Conservation (phyloP, 2,113 vertebrate species). For the Indicator maculatus region DNA sequence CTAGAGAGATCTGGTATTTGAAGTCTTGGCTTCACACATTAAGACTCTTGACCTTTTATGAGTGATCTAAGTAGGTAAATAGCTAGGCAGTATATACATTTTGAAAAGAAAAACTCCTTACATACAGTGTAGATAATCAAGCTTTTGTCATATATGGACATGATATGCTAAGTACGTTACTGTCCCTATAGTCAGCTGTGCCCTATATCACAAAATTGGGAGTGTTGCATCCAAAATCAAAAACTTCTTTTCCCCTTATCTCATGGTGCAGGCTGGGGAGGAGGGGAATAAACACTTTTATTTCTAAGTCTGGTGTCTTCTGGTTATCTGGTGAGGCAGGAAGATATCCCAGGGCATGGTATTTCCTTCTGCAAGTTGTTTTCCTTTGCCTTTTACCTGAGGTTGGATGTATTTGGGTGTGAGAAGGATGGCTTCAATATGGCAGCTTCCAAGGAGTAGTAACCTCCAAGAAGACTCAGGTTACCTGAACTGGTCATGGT, state of each 20-base stretch:
- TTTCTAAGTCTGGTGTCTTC: not conserved
- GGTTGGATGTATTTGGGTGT: not conserved
- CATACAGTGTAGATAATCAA: not conserved
- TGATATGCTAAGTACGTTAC: not conserved
- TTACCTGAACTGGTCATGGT: not conserved
- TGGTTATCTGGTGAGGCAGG: not conserved
- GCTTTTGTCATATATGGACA: conserved; percentile 24
- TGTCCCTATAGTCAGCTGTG: not conserved
- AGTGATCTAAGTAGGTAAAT: conserved; percentile 40
- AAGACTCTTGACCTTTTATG: conserved; percentile 52
- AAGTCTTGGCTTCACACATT: not conserved
- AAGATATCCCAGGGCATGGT: not conserved
- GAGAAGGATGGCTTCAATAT: not conserved
- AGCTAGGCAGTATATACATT: not conserved
- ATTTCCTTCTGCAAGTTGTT: not conserved
- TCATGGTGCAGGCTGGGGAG: not conserved
- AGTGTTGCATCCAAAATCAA: not conserved
- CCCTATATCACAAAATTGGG: not conserved
- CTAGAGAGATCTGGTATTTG: conserved; percentile 31
- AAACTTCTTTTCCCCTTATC: not conserved
- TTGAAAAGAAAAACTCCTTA: not conserved
- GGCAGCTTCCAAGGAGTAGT: not conserved
- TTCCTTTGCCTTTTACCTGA: not conserved
- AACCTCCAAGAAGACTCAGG: rapidly evolving
- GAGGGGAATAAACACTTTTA: not conserved